Evolutionary conservation across 2,797 vertebrate species (phyloP).

Genomic region (Cirrhinus molitorella): DNA sequence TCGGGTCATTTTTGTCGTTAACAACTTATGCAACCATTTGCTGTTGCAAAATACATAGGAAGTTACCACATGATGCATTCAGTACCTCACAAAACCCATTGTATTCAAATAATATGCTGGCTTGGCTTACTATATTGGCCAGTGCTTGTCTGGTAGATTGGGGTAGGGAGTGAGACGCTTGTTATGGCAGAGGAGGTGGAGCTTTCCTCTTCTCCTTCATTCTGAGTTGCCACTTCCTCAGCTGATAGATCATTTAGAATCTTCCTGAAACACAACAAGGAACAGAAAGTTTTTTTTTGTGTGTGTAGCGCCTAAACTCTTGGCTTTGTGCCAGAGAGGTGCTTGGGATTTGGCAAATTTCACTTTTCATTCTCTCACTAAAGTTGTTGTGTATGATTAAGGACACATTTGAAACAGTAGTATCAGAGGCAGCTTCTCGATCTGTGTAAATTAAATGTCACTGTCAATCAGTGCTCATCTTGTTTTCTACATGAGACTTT

Average conservation of each 20-base stretch:
- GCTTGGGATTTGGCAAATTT: neutral
- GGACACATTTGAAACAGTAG: neutral
- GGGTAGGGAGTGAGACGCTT: constrained; percentile 97
- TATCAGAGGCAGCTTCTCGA: neutral
- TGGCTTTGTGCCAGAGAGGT: neutral
- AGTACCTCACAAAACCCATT: neutral
- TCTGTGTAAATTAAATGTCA: neutral
- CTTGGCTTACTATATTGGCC: constrained; percentile 94
- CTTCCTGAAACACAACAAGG: constrained; percentile 82
- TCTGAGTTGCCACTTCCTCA: constrained; percentile 92
- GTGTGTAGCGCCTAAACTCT: neutral
- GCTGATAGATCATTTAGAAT: constrained; percentile 98
- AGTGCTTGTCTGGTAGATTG: constrained; percentile 99
- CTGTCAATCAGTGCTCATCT: neutral
- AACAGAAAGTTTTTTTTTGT: constrained; percentile 7
- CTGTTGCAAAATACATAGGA: constrained; percentile 13
- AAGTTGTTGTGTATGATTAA: neutral
- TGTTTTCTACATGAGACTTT: neutral
- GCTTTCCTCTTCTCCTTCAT: constrained; percentile 98
- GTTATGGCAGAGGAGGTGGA: constrained; percentile 89
- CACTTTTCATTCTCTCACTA: neutral
- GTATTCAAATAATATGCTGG: neutral
- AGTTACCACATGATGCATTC: constrained; percentile 10
- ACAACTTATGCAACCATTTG: neutral
- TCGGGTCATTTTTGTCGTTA: neutral